Base-by-base conservation (phyloP, 2,797 vertebrate species). In the Intellagama lesueurii region DNA sequence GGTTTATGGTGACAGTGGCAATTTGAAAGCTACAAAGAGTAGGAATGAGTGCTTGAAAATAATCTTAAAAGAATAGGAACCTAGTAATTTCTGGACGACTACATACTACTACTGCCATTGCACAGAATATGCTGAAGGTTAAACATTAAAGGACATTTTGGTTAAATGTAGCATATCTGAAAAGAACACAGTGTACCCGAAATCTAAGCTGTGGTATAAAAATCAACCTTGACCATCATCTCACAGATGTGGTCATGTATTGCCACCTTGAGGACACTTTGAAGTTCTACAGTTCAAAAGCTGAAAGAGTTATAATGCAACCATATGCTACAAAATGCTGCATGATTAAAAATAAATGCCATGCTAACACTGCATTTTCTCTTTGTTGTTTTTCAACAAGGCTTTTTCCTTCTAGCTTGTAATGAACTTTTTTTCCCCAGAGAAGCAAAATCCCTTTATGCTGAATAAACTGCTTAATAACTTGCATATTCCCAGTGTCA, bases 221-320 rank as follows among this genome's bases (percentile, higher is more conserved):
- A 56, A 0, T 16, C 73, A 85, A 26, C 69, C 44, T 56, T 87
- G n/a, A 88, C 19, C 3, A 75, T 6, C 40, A 52, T 35, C 69
- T 78, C 26, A 79, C 0, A 91, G 87, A 86, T 69, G 17, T 52
- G 92, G 82, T 89, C 76, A 85, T 16, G 30, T 85, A 91, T 86
- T 92, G 95, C 96, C 96, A 95, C 83, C 96, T 90, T 87, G 93
- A 93, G 96, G 94, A 68, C 90, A 52, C 2, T 66, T 60, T 3
- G 19, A 56, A 83, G 90, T 92, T 94, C 68, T 91, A 87, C 94
- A 94, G 0, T 1, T 19, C 60, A 72, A 85, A 82, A 81, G 0
- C 44, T 68, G 86, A 68, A 72, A 0, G 1, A 0, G 11, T 0
- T 70, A n/a, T 24, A 81, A 86, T 22, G 30, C 22, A 83, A 72